phyloP scores from a whole-genome alignment of 2,888 invertebrate genomes.

The Incurvaria masculella region DNA sequence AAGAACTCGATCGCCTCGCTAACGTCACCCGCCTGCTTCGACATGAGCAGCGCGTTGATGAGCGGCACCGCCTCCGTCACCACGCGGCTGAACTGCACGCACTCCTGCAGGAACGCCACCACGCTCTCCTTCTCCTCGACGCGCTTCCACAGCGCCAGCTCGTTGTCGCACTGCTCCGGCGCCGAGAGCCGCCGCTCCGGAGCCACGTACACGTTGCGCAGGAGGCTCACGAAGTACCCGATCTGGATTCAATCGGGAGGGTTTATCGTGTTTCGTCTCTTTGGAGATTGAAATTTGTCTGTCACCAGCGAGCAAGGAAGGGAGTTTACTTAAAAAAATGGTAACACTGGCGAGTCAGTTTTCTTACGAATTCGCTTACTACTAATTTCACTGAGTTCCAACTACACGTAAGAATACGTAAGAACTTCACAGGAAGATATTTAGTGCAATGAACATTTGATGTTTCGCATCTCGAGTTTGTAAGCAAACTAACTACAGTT shows the following conservation, averaged over 20 bases:
- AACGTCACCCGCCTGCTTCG: slow-evolving; percentile 73
- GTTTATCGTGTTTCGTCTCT: too few relatives aligned
- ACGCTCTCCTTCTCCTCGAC: slow-evolving; percentile 58
- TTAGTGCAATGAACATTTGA: too few relatives aligned
- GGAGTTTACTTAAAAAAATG: too few relatives aligned
- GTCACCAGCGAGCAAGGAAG: too few relatives aligned
- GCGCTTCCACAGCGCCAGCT: slow-evolving; percentile 46
- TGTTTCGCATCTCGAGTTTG: too few relatives aligned
- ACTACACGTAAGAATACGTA: too few relatives aligned
- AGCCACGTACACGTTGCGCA: slow-evolving; percentile 41
- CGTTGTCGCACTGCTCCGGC: slow-evolving; percentile 44
- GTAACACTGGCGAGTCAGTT: too few relatives aligned
- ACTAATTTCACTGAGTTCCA: too few relatives aligned
- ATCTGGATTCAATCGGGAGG: slow-evolving; percentile 36
- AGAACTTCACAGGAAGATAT: too few relatives aligned
- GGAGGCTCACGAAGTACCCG: slow-evolving; percentile 42
- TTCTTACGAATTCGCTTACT: too few relatives aligned
- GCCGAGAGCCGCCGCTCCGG: slow-evolving; percentile 32
- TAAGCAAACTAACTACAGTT: too few relatives aligned
- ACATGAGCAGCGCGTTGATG: slow-evolving; percentile 71
- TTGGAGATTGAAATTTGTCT: too few relatives aligned
- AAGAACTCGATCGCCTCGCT: slow-evolving; percentile 89
- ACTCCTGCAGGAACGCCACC: slow-evolving; percentile 70
- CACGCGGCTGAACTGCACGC: slow-evolving; percentile 50
- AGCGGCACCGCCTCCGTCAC: slow-evolving; percentile 47